A percentile compares a stretch with the other conserved stretches of the same genome.
Conservation (phyloP, 1,140 invertebrate genomes). For the Mercenaria mercenaria region DNA sequence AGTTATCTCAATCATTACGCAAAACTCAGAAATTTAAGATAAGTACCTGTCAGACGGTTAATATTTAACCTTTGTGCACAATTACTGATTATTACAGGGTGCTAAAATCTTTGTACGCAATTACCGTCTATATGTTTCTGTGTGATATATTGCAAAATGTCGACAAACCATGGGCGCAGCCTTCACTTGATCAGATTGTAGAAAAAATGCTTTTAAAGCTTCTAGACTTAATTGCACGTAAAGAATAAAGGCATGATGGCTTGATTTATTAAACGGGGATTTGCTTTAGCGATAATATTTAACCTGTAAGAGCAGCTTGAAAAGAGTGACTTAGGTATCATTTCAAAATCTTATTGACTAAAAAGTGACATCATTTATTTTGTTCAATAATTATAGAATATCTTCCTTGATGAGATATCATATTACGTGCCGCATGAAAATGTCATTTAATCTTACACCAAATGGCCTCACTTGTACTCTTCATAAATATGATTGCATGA, state of each 20-base stretch:
- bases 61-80: not conserved
- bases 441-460: not conserved
- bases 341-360: not conserved
- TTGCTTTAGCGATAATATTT: not conserved
- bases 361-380: conserved; percentile 12
- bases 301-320: not conserved
- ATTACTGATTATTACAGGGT: conserved; percentile 5
- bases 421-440: not conserved
- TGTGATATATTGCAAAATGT: not conserved
- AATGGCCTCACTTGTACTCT: not conserved
- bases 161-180: not conserved
- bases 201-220: not conserved
- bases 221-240: not conserved
- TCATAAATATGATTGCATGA: too few relatives aligned
- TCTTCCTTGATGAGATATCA: conserved; percentile 8
- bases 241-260: not conserved
- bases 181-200: not conserved
- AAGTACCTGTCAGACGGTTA: not conserved
- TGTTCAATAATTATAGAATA: conserved; percentile 2
- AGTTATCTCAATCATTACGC: not conserved
- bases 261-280: not conserved
- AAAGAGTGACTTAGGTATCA: not conserved
- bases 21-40: not conserved
- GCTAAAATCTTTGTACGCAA: not conserved
- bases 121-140: not conserved